A percentile compares a stretch with the other conserved stretches of the same genome.
Conservation (phyloP, 2,113 vertebrate genomes). For the Oreochromis niloticus region DNA sequence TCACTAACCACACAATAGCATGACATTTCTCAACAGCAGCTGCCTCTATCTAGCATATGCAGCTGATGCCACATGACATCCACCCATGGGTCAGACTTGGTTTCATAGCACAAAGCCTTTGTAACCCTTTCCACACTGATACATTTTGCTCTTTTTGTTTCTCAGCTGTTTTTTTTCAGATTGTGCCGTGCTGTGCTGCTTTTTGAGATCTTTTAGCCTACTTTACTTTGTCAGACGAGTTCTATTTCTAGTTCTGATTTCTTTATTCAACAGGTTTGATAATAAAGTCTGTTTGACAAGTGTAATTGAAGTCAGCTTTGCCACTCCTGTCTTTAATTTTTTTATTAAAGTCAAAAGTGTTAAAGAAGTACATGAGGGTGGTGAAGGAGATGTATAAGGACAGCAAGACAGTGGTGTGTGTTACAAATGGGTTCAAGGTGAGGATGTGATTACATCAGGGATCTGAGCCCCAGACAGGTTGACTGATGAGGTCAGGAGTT, state of each 20-base stretch:
- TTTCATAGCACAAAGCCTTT: neutral
- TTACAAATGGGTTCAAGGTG: neutral
- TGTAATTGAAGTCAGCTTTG: neutral
- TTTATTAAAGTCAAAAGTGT: neutral
- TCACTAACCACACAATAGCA: neutral
- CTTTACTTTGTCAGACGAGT: neutral
- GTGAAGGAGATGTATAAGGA: neutral
- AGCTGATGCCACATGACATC: neutral
- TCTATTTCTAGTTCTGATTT: neutral
- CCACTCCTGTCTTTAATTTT: neutral
- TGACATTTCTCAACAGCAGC: neutral
- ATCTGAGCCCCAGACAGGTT: neutral
- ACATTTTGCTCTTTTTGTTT: neutral
- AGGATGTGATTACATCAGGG: neutral
- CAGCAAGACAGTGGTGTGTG: neutral
- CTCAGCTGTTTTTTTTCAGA: neutral
- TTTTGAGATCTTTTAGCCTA: neutral
- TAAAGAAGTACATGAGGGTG: neutral
- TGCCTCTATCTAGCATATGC: neutral
- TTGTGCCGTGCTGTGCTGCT: neutral
- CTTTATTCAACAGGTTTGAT: neutral
- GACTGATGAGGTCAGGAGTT: neutral
- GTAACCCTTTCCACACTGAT: neutral
- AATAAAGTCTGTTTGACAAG: neutral
- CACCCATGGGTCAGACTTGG: neutral